Evolutionary conservation across 2,797 vertebrate species (phyloP).

Genomic region (Pterois miles): DNA sequence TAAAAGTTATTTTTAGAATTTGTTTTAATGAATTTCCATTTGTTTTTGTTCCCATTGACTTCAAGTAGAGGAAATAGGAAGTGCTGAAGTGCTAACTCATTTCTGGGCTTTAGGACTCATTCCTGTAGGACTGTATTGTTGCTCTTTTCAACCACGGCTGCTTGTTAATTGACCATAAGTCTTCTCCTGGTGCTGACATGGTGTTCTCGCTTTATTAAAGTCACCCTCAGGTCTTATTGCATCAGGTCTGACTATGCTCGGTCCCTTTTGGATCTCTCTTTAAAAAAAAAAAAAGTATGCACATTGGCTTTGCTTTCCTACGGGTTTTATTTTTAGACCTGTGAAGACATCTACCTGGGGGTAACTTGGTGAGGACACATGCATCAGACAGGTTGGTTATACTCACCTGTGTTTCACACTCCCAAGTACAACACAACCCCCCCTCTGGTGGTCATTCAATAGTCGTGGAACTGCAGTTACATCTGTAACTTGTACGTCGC

Average conservation of each 20-base stretch:
- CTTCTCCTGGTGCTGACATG: too few species aligned
- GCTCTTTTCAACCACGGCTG: neutral
- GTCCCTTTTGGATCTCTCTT: neutral
- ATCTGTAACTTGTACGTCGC: constrained; percentile 30
- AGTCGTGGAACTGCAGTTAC: constrained; percentile 7
- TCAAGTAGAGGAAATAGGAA: too few species aligned
- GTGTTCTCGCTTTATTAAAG: neutral
- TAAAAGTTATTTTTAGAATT: neutral
- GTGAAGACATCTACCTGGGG: neutral
- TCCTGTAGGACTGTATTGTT: neutral
- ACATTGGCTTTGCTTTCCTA: neutral
- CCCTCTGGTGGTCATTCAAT: constrained; percentile 24
- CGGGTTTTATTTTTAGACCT: neutral
- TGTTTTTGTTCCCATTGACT: neutral
- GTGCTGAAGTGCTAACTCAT: too few species aligned
- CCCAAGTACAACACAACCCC: constrained; percentile 1
- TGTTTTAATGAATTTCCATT: neutral
- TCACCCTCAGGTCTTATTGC: neutral
- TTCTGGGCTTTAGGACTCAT: too few species aligned
- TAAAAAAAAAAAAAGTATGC: neutral
- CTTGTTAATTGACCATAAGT: neutral
- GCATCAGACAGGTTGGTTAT: neutral
- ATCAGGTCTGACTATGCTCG: neutral
- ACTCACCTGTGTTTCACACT: neutral
- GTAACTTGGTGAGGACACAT: neutral